Evolutionary conservation across 2,888 invertebrate genomes (phyloP).

Genomic region (Melikaiella ostensackeni): DNA sequence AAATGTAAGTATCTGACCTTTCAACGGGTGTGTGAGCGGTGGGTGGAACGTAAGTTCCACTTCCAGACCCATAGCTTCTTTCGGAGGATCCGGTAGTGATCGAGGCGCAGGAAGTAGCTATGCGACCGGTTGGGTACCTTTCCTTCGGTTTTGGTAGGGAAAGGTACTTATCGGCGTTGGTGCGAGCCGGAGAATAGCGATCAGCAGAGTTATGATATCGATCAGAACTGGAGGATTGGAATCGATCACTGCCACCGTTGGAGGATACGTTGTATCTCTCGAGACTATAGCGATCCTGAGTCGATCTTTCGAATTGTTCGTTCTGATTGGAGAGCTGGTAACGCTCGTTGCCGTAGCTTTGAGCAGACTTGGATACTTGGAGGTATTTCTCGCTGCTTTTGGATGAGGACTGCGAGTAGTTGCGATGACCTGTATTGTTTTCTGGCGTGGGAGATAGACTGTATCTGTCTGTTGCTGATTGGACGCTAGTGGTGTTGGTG

Average conservation of each 20-base stretch:
- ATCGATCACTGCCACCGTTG: conserved; percentile 55
- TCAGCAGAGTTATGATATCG: conserved; percentile 68
- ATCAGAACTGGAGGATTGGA: conserved; percentile 60
- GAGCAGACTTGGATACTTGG: conserved; percentile 69
- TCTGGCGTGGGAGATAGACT: conserved; percentile 65
- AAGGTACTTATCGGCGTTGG: conserved; percentile 69
- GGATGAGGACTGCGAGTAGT: conserved; percentile 54
- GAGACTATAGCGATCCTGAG: conserved; percentile 56
- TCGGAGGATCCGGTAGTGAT: conserved; percentile 63
- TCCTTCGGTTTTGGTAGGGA: conserved; percentile 74
- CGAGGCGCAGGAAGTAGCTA: conserved; percentile 63
- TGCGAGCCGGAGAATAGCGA: conserved; percentile 71
- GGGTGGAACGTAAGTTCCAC: conserved; percentile 81
- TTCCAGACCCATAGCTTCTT: conserved; percentile 63
- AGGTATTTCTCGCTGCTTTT: conserved; percentile 69
- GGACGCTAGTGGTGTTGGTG: conserved; percentile 59
- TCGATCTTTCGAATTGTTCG: conserved; percentile 64
- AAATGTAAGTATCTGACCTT: conserved; percentile 70
- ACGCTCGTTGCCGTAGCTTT: conserved; percentile 64
- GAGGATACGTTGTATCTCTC: conserved; percentile 52
- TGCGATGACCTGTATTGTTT: conserved; percentile 49
- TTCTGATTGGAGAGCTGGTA: conserved; percentile 57
- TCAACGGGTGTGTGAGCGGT: conserved; percentile 87
- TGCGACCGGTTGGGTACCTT: conserved; percentile 67
- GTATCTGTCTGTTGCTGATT: conserved; percentile 64